phyloP scores from a whole-genome alignment of 2,888 invertebrate genomes.

The Papilio protenor region DNA sequence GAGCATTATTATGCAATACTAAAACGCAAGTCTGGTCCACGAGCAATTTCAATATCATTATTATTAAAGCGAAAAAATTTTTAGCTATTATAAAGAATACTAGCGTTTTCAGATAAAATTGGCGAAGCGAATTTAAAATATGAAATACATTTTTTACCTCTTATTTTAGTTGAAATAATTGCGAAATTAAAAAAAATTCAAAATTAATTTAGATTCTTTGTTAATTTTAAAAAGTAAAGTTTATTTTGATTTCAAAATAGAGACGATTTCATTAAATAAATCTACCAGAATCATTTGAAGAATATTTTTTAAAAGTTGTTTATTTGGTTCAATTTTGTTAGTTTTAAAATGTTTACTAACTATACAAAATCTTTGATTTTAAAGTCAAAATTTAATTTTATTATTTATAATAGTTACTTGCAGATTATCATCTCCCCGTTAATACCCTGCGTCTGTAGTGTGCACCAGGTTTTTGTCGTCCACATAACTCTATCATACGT shows the following conservation, averaged over 20 bases:
- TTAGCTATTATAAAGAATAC: background rate
- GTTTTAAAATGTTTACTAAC: background rate
- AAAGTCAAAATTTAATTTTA: too few relatives aligned
- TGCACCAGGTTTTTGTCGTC: too few relatives aligned
- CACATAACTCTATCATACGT: too few relatives aligned
- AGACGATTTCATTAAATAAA: background rate
- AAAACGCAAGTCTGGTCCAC: constrained; percentile 31
- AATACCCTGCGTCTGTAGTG: too few relatives aligned
- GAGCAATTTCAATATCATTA: constrained; percentile 36
- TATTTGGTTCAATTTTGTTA: background rate
- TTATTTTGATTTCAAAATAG: background rate
- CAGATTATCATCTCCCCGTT: too few relatives aligned
- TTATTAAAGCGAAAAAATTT: constrained; percentile 8
- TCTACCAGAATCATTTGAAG: background rate
- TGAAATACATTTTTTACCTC: background rate
- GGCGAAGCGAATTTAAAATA: background rate
- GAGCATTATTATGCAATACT: constrained; percentile 33
- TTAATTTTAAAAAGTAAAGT: background rate
- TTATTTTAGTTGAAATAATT: background rate
- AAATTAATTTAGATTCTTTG: background rate
- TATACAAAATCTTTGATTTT: too few relatives aligned
- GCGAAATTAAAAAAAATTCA: background rate
- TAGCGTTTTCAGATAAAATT: background rate
- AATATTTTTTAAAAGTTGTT: background rate
- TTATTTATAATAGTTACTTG: too few relatives aligned